phyloP scores from a whole-genome alignment of 2,797 vertebrate species.

The Euphonia xanthogaster region DNA sequence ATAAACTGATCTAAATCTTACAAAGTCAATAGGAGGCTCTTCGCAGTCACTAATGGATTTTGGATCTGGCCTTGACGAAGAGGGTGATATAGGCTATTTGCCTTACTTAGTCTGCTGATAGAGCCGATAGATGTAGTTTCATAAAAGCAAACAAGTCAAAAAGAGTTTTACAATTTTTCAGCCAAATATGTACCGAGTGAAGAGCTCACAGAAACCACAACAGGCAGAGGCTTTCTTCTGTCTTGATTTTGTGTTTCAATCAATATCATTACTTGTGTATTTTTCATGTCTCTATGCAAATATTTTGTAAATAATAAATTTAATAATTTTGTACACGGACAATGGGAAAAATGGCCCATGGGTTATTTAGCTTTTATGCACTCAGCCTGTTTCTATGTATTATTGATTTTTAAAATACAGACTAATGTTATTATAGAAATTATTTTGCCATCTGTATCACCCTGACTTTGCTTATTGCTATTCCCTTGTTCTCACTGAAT shows the following conservation, averaged over 20 bases:
- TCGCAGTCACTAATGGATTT: neutral
- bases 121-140: neutral
- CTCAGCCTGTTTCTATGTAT: neutral
- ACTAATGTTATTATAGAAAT: neutral
- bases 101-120: neutral
- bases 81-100: neutral
- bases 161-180: neutral
- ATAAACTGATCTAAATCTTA: neutral
- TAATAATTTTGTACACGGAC: neutral
- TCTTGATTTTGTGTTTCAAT: neutral
- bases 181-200: neutral
- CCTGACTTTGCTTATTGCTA: neutral
- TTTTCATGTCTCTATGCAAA: neutral
- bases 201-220: neutral
- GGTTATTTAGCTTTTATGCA: conserved; percentile 12
- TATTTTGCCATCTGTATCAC: neutral
- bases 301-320: neutral
- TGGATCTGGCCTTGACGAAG: neutral
- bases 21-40: conserved; percentile 8
- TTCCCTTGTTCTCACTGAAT: neutral
- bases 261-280: neutral
- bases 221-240: neutral
- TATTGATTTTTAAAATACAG: neutral
- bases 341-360: neutral
- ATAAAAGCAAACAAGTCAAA: neutral